Base-by-base conservation (phyloP, 1,140 invertebrate species). In the Caenorhabditis briggsae region DNA sequence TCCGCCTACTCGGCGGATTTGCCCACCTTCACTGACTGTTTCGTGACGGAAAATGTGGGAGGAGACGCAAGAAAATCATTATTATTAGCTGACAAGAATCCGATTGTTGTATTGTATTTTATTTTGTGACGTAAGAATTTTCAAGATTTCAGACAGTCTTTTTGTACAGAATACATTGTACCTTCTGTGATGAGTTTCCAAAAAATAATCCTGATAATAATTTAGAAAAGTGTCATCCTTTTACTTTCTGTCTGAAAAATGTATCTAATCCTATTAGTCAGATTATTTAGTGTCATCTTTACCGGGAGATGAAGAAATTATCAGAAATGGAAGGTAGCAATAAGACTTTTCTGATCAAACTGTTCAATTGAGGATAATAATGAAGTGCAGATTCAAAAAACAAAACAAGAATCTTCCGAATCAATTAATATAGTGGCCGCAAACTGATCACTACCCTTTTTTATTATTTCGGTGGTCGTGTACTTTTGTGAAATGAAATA, bases 1-100 rank as follows among this genome's bases (percentile, higher is more conserved):
- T 78, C 70, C 70, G 70, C 70, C 70, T 78, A 78, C 70, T 78
- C 70, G 70, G 46, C 43, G 70, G 70, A 78, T 78, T 50, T 78
- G 70, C 46, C 70, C 70, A 50, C 70, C 43, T 18, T 50, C n/a
- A 5, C 23, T 78, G 46, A 78, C 70, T 78, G 70, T 78, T 50
- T 78, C 46, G 70, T 50, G 43, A 78, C 70, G 70, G 70, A 78
- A 48, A 78, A 78, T 16, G 64, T 18, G 18, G 23, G 70, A 78
- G 0, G 33, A 78, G n/a, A 53, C 2, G 23, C 23, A 23, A 61
- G 59, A 61, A 8, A 61, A 20, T 33, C 12, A 18, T 61, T 61
- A 61, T 61, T 61, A 25, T 61, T 61, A 61, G 23, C 23, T 61
- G 59, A 61, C 59, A 58, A n/a, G 16, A 58, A 58, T 58, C 7